Percentiles rank a stretch among this genome's conserved stretches.
Conservation (phyloP, 2,888 invertebrate species). For the Oscheius sp. region DNA sequence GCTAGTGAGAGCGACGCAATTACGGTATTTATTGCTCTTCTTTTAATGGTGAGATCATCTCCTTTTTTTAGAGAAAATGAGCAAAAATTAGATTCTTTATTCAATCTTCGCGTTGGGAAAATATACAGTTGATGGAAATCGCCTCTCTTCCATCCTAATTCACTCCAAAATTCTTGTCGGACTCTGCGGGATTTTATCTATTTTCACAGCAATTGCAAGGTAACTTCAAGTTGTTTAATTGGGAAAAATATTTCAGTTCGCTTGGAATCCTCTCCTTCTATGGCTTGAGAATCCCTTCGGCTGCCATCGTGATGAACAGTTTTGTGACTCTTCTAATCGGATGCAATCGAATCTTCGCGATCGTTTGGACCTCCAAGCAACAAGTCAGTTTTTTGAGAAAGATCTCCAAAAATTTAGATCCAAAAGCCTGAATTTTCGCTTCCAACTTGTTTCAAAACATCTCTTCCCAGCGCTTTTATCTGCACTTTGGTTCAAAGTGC, state of each 20-base stretch:
- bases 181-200: slow-evolving; percentile 84
- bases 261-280: slow-evolving; percentile 86
- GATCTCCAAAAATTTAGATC: neutral
- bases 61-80: neutral
- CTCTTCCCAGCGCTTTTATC: slow-evolving; percentile 15
- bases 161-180: slow-evolving; percentile 86
- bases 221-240: too few relatives aligned
- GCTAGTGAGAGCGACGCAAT: slow-evolving; percentile 84
- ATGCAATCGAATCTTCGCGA: slow-evolving; percentile 93
- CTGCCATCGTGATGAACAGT: slow-evolving; percentile 90
- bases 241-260: slow-evolving; percentile 31
- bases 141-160: slow-evolving; percentile 74
- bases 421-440: too few relatives aligned
- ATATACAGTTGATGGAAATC: slow-evolving; percentile 72
- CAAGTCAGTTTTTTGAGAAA: neutral
- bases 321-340: slow-evolving; percentile 93
- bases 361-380: slow-evolving; percentile 5
- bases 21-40: slow-evolving; percentile 87
- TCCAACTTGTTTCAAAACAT: neutral
- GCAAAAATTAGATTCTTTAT: slow-evolving; percentile 78
- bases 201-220: slow-evolving; percentile 82
- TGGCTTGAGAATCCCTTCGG: slow-evolving; percentile 82
- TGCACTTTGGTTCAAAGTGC: slow-evolving; percentile 13
- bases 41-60: slow-evolving; percentile 77
- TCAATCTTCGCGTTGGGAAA: slow-evolving; percentile 86